Conservation (phyloP, 2,113 vertebrate species). For the Lycaon pictus region DNA sequence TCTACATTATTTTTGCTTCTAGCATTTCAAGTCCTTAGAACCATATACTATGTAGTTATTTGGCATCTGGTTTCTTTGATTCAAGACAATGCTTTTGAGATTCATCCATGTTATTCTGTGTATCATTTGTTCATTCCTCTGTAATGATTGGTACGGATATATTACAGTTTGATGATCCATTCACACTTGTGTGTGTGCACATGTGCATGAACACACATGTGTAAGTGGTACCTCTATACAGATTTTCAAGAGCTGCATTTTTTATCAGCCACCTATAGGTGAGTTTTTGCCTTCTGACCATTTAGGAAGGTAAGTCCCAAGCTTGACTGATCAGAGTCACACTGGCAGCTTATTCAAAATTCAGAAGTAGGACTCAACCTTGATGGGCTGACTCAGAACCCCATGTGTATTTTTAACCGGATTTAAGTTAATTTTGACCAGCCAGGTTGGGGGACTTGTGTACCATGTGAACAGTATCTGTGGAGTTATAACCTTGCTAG, state of each 20-base stretch:
- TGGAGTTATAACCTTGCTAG: not conserved
- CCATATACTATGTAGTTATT: not conserved
- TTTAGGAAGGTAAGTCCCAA: not conserved
- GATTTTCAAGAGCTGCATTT: not conserved
- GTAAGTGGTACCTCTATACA: not conserved
- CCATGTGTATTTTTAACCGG: not conserved
- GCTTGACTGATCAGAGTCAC: not conserved
- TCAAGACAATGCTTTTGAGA: not conserved
- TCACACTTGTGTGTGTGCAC: not conserved
- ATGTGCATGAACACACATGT: not conserved
- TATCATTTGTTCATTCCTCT: not conserved
- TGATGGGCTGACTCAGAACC: not conserved
- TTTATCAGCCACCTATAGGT: not conserved
- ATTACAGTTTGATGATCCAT: not conserved
- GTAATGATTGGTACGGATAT: not conserved
- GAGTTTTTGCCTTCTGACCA: not conserved
- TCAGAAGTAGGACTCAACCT: not conserved
- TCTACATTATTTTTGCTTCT: not conserved
- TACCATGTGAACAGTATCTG: not conserved
- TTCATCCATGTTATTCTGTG: not conserved
- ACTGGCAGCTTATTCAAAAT: not conserved
- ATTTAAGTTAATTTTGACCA: not conserved
- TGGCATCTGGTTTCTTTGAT: not conserved
- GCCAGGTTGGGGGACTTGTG: not conserved
- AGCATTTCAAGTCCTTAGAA: not conserved